Evolutionary conservation across 2,113 vertebrate species (phyloP), one percentile per base, ranked within the genome.

Genomic region (Alligator sinensis): DNA sequence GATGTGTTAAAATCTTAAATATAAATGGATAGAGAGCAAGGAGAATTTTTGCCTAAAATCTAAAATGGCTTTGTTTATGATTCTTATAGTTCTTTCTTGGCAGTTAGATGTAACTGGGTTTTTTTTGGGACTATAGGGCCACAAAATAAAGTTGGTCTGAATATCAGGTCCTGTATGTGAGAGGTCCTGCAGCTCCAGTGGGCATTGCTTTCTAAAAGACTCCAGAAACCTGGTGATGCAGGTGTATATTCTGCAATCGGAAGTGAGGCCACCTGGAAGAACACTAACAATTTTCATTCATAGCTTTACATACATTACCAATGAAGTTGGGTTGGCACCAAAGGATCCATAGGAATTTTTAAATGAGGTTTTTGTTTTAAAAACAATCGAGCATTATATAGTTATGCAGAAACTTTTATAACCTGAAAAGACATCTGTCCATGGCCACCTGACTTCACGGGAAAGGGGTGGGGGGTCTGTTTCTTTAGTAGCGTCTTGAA

Each of bases 271-370:
- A 66, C 27, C 64, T 66, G 8, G 17, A 66, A 66, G 64, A 66
- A 66, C 17, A 17, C 64, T 66, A 47, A 47, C 47, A 47, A 9
- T 47, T 47, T 47, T 47, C 9, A 47, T 47, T 47, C 47, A 47
- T 47, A 47, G 8, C 47, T 47, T 47, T 47, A 47, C 47, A 47
- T 47, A 47, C 47, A 47, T 8, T 7, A 8, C 47, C 54, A 18
- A 57, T 58, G 28, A 78, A 64, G 59, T 54, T 81, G 74, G 18
- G 4, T 18, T 54, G 30, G 9, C 13, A n/a, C 9, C 13, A 47
- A 77, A 55, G 84, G 47, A 64, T 84, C 83, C 6, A 19, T 66
- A 63, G 78, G 66, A 78, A 79, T 87, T 89, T 93, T 75, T 77
- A 76, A 84, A 92, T 68, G 47, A 76, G 28, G 28, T 87, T 76